phyloP scores from a whole-genome alignment of 2,113 vertebrate genomes.

The Cavia aperea region DNA sequence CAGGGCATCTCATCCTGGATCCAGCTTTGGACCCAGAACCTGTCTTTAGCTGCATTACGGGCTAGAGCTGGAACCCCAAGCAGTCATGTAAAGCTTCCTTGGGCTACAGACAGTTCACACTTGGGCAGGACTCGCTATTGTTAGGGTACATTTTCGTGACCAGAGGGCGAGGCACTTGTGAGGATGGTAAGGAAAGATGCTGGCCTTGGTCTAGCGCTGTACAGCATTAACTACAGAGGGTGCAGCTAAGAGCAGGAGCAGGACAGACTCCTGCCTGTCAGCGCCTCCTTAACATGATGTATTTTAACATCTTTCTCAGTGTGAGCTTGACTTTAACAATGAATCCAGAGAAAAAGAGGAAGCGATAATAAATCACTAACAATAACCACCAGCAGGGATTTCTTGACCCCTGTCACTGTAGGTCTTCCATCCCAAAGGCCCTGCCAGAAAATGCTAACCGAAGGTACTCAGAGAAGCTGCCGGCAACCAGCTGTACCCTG shows the following conservation, averaged over 20 bases:
- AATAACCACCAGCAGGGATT: constrained; percentile 29
- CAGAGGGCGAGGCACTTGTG: neutral
- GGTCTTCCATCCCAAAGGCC: neutral
- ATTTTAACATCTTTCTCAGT: constrained; percentile 31
- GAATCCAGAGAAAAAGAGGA: constrained; percentile 36
- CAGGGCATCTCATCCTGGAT: neutral
- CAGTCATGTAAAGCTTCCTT: neutral
- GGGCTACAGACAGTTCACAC: neutral
- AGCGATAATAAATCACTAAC: constrained; percentile 41
- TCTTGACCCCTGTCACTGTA: neutral
- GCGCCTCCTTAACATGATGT: neutral
- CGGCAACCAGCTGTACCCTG: neutral
- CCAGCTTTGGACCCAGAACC: neutral
- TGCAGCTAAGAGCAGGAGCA: constrained; percentile 4
- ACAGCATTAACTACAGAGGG: neutral
- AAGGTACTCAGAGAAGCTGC: constrained; percentile 27
- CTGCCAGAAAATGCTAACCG: neutral
- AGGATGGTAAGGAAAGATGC: neutral
- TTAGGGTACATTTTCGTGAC: neutral
- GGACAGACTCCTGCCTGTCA: neutral
- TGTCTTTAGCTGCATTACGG: neutral
- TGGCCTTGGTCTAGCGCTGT: neutral
- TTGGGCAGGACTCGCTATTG: neutral
- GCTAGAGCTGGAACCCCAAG: neutral
- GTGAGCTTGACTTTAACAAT: constrained; percentile 42